Conservation (phyloP, 2,113 vertebrate species). For the rat (Rattus norvegicus) region GRCr8 NC_086033.1:83908001-83908500, state of each 20-base stretch:
- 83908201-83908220: background rate
- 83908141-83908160: background rate
- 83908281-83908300: background rate
- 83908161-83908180: background rate
- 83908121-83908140: background rate
- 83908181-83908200: background rate
- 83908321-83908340: background rate
- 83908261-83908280: background rate
- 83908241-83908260: background rate
- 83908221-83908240: background rate
- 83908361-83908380: background rate
- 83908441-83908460: background rate
- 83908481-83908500: background rate
- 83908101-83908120: background rate
- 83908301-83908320: background rate
- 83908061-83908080: background rate
- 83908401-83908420: background rate
- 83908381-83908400: background rate
- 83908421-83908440: background rate
- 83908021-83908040: constrained; percentile 41
- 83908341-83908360: background rate
- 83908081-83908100: background rate
- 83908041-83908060: background rate
- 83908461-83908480: background rate
- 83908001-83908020: constrained; percentile 26